Base-by-base conservation (phyloP, 1,140 invertebrate genomes). In the Zaprionus nigranus region DNA sequence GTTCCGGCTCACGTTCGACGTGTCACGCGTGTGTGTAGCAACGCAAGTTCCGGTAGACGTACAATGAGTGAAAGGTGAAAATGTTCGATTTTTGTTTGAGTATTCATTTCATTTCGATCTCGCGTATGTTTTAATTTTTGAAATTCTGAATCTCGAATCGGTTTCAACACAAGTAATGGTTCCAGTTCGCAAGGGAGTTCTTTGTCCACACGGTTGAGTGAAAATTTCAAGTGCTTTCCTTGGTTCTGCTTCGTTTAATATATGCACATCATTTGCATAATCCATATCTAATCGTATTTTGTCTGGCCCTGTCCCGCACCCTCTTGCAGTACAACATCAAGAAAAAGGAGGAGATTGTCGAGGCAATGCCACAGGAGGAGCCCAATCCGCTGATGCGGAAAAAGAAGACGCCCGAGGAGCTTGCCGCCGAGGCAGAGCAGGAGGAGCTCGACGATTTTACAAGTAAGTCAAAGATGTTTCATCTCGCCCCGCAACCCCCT, bases 401-500 rank as follows among this genome's bases (percentile, higher is more conserved):
- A 95, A 99, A 99, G 94, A 99, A 99, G 94, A 99, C 98, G 40
- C 98, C 98, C 0, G 98, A 99, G 93, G 98, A 99, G 93, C 93
- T 99, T 73, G 98, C 98, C 43, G 96, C 97, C 22, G 98, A 99
- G 93, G 97, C 98, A 12, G 98, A 98, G 93, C 96, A 96, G 49
- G 98, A 97, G 90, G 97, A 98, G 88, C 97, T 98, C 93, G 98
- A 99, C 92, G 98, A 99, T 93, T 98, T 99, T 93, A 98, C 98
- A 93, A 99, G 98, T 99, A 95, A 96, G 96, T 95, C 49, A 28
- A 68, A 54, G 64, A 40, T 56, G 65, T 59, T 28, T 30, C 51
- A 43, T 59, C 51, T 54, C 53, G 40, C 54, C 60, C 26, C 51
- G 22, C n/a, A n/a, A 2, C 17, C 46, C 43, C 11, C 46, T 20